Conservation (phyloP, 2,888 invertebrate genomes). For the Acanthosepion pharaonis region DNA sequence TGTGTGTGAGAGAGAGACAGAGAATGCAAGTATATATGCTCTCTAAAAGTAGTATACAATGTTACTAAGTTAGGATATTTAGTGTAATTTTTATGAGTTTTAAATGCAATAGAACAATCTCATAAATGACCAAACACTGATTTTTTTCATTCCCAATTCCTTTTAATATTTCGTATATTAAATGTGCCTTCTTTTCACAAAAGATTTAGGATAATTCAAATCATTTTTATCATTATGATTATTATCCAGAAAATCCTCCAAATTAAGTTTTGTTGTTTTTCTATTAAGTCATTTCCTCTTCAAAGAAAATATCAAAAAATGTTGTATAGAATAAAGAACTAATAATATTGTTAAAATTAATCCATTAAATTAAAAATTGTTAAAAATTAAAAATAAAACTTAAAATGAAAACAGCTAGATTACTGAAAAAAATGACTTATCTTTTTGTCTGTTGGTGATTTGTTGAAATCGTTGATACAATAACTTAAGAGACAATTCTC, state of each 20-base stretch:
- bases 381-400: not conserved
- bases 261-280: not conserved
- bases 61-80: too few species aligned
- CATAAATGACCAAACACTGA: not conserved
- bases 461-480: not conserved
- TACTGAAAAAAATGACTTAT: not conserved
- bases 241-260: not conserved
- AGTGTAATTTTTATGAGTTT: not conserved
- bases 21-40: too few species aligned
- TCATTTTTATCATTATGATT: not conserved
- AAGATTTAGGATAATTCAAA: not conserved
- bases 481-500: not conserved
- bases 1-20: too few species aligned
- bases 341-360: slow-evolving; percentile 5
- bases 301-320: not conserved
- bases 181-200: not conserved
- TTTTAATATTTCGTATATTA: not conserved
- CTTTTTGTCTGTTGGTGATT: not conserved
- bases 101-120: not conserved
- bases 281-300: not conserved
- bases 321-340: not conserved
- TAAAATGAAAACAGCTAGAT: not conserved
- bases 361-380: not conserved
- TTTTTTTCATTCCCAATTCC: not conserved
- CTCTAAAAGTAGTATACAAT: too few species aligned